These are phyloP conservation scores for Camelus dromedarius DNA, from an alignment of 2,113 vertebrate species.

Conservation along the genomic window DNA sequence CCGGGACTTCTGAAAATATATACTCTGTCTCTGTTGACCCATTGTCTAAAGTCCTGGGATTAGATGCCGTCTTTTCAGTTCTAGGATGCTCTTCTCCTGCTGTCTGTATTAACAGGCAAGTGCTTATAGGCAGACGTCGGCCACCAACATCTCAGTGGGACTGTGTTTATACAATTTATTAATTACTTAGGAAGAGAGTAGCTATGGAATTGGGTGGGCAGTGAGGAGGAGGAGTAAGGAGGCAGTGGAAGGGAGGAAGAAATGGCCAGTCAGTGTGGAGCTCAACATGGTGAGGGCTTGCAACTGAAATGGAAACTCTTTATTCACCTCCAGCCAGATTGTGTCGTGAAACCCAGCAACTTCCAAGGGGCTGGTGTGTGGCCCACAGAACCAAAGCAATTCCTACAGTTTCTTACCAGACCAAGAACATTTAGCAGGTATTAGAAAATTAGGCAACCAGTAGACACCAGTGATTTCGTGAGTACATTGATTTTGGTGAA, in stretches of 20 bases:
- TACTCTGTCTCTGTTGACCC: not conserved
- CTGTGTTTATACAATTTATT: not conserved
- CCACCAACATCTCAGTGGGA: not conserved
- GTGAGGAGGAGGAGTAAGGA: accelerated
- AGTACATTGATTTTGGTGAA: not conserved
- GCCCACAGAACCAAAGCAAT: not conserved
- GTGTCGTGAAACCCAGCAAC: not conserved
- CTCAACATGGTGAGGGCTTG: not conserved
- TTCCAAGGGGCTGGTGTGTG: not conserved
- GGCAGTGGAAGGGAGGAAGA: accelerated
- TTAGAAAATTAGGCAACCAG: not conserved
- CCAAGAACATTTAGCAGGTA: not conserved
- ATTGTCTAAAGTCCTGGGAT: not conserved
- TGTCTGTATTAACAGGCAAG: not conserved
- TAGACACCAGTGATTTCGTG: not conserved
- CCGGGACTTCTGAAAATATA: not conserved
- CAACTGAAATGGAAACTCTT: not conserved
- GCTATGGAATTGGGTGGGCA: not conserved
- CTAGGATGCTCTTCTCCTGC: not conserved
- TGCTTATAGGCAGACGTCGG: not conserved
- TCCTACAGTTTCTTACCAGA: not conserved
- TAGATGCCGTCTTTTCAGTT: not conserved
- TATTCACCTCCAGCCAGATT: not conserved
- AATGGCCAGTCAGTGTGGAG: not conserved
- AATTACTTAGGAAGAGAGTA: not conserved